Evolutionary conservation across 1,140 invertebrate genomes (phyloP), one percentile per base, ranked within the genome.

Genomic region (Semibalanus balanoides): DNA sequence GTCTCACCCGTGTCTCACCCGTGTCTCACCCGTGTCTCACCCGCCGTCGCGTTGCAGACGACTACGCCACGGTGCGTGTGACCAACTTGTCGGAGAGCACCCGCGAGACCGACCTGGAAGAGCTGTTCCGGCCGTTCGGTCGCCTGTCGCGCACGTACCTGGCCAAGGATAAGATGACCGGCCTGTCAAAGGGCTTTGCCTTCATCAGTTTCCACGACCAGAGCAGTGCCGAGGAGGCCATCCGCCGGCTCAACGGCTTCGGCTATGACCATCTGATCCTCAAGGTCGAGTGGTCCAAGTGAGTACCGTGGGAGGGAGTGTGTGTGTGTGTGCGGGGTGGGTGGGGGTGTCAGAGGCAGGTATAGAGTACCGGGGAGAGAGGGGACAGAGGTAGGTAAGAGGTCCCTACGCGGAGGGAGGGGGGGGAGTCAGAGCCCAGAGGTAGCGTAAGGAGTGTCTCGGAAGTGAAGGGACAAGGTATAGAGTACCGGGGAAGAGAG

Each of bases 211-310:
- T 77, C 84, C 94, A 93, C 83, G 90, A 90, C 77, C 87, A 90
- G 80, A 89, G 90, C 81, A 94, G 97, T 86, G 97, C 97, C 64
- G 91, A 93, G 28, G 89, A 91, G 81, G 97, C 97, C 77, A 98
- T 99, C 80, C 85, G 89, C 77, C 88, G 87, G 72, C 88, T 99
- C 9, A 93, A 98, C 84, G 97, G 96, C 3, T 92, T 94, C 85
- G 96, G 97, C 77, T 99, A 99, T 84, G 96, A 99, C 86, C 96
- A 99, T 87, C 88, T 99, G 75, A 99, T 99, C 83, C 85, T 99
- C 22, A 96, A 90, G 85, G 98, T 98, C 29, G 97, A 99, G 86
- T 99, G 97, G 97, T 98, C 98, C 3, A 99, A 98, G 85, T 79
- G 70, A 80, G 79, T 79, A 64, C 51, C 3, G 51, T 1, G 35